A percentile compares a stretch with the other conserved stretches of the same genome.
Evolutionary conservation across 1,140 invertebrate species (phyloP).

Genomic region (Rhagoletis zephyria): DNA sequence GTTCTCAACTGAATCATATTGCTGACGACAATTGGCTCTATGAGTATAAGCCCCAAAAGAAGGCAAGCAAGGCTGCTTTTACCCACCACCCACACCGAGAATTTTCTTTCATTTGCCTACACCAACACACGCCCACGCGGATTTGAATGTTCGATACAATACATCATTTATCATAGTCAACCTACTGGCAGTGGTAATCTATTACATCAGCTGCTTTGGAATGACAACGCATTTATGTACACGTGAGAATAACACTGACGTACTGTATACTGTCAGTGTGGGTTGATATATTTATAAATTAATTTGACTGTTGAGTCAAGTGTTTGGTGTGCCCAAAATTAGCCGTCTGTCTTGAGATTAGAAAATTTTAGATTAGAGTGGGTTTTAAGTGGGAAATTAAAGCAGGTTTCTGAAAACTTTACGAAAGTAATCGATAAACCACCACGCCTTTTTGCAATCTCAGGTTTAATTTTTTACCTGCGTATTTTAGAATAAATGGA

Average conservation of each 20-base stretch:
- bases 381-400: background rate
- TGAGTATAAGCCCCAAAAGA: too few relatives aligned
- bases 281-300: background rate
- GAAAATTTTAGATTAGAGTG: background rate
- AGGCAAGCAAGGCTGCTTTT: too few relatives aligned
- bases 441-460: background rate
- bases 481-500: too few relatives aligned
- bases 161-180: slow-evolving; percentile 16
- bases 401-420: slow-evolving; percentile 8
- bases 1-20: too few relatives aligned
- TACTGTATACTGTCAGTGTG: too few relatives aligned
- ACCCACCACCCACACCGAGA: too few relatives aligned
- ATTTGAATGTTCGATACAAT: background rate
- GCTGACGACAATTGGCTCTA: too few relatives aligned
- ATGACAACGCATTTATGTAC: background rate
- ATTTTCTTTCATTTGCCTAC: too few relatives aligned
- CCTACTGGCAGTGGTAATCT: background rate
- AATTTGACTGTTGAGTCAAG: background rate
- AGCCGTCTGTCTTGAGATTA: background rate
- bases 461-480: too few relatives aligned
- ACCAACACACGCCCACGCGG: background rate
- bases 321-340: background rate
- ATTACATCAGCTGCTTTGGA: background rate
- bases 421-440: background rate
- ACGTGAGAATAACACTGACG: too few relatives aligned